Evolutionary conservation across 2,888 invertebrate species (phyloP).

Genomic region (Vesta saturnalis): DNA sequence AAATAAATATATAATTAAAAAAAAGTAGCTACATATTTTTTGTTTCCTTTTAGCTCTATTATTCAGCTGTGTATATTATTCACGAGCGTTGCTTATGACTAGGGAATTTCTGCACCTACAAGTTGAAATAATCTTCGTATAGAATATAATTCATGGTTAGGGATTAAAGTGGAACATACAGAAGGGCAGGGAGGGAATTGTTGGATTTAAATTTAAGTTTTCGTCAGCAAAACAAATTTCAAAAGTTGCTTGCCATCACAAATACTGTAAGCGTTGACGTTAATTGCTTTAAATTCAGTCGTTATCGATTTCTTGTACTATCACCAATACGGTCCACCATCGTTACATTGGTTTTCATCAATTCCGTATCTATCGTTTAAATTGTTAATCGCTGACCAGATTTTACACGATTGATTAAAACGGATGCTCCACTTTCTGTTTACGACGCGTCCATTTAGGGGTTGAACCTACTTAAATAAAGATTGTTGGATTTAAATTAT

Average conservation of each 20-base stretch:
- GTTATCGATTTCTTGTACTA: conserved; percentile 37
- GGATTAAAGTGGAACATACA: conserved; percentile 31
- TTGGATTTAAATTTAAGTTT: conserved; percentile 32
- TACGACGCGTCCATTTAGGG: neutral
- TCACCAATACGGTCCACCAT: conserved; percentile 28
- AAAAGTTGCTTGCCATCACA: conserved; percentile 33
- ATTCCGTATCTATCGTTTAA: conserved; percentile 30
- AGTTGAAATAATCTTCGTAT: conserved; percentile 34
- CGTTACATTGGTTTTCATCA: conserved; percentile 29
- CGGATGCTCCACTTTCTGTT: neutral
- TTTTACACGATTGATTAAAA: conserved; percentile 22
- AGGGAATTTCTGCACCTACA: conserved; percentile 27
- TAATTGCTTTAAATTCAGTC: conserved; percentile 40
- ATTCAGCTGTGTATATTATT: conserved; percentile 16
- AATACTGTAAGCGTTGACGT: conserved; percentile 35
- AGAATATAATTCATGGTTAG: conserved; percentile 33
- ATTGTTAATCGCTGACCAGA: conserved; percentile 36
- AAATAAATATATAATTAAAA: neutral
- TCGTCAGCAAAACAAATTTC: conserved; percentile 31
- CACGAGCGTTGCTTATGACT: conserved; percentile 21
- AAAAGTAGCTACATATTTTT: neutral
- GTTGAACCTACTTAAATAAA: neutral
- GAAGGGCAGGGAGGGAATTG: conserved; percentile 21
- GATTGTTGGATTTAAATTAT: conserved; percentile 14
- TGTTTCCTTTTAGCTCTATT: neutral